Conservation (phyloP, 2,888 invertebrate species). For the Digitonthophagus gazella region DNA sequence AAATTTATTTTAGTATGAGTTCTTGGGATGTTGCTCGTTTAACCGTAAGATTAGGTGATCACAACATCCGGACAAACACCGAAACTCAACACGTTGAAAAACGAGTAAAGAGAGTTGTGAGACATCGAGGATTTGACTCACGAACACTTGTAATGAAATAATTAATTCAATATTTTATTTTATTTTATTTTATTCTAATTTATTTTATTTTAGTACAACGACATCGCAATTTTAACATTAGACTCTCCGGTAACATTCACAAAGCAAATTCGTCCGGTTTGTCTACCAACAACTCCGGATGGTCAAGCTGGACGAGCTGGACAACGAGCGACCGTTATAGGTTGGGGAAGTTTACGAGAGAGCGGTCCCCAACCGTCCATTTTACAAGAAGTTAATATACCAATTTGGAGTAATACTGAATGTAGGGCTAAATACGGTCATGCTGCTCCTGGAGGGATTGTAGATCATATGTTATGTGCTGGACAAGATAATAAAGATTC, state of each 20-base stretch:
- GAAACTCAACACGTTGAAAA: constrained; percentile 77
- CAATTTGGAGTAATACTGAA: constrained; percentile 77
- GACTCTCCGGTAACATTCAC: constrained; percentile 73
- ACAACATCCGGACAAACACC: constrained; percentile 73
- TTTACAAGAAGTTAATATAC: constrained; percentile 80
- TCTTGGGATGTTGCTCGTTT: constrained; percentile 84
- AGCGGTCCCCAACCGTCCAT: constrained; percentile 80
- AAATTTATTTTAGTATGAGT: constrained; percentile 66
- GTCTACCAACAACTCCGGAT: constrained; percentile 58
- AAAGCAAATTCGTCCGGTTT: constrained; percentile 73
- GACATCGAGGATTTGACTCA: constrained; percentile 81
- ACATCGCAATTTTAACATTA: constrained; percentile 77
- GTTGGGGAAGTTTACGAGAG: constrained; percentile 84
- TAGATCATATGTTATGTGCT: constrained; percentile 85
- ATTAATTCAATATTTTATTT: neutral
- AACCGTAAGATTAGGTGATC: constrained; percentile 78
- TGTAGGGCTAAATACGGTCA: constrained; percentile 78
- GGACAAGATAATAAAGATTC: constrained; percentile 82
- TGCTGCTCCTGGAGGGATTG: constrained; percentile 87
- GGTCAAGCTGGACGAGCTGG: constrained; percentile 63
- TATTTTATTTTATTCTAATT: constrained; percentile 1
- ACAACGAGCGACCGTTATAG: constrained; percentile 75
- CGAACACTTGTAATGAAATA: constrained; percentile 66
- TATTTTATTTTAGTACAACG: constrained; percentile 66
- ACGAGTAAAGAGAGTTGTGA: constrained; percentile 78